Evolutionary conservation across 2,888 invertebrate species (phyloP).

Genomic region (Gortyna flavago): DNA sequence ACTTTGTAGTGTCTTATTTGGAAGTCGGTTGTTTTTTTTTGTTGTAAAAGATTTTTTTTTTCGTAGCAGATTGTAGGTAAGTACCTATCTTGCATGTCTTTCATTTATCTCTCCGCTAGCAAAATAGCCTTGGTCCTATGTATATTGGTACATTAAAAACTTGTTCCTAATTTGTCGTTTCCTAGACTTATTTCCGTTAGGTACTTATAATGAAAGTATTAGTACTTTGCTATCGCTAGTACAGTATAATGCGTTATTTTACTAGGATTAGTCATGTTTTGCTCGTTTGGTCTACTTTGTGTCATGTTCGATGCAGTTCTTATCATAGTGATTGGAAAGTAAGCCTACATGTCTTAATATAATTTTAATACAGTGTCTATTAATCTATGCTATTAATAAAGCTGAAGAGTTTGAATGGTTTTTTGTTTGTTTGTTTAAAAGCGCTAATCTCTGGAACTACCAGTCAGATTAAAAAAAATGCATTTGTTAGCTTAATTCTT

Average conservation of each 20-base stretch:
- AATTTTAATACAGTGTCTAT: no score
- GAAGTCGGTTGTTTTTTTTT: no score
- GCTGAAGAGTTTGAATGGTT: no score
- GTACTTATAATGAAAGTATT: slow-evolving; percentile 37
- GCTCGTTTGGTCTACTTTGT: slow-evolving; percentile 20
- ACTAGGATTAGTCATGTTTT: slow-evolving; percentile 12
- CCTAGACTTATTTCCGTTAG: slow-evolving; percentile 53
- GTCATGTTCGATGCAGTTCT: slow-evolving; percentile 25
- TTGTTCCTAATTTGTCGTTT: slow-evolving; percentile 42
- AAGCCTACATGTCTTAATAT: background rate
- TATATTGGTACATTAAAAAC: slow-evolving; percentile 45
- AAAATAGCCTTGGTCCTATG: background rate
- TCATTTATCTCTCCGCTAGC: slow-evolving; percentile 22
- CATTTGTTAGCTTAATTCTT: no score
- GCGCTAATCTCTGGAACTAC: no score
- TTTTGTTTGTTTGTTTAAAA: no score
- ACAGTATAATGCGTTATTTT: slow-evolving; percentile 13
- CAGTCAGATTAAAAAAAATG: no score
- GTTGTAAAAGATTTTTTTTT: no score
- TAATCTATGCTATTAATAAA: no score
- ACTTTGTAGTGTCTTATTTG: no score
- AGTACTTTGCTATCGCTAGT: slow-evolving; percentile 2
- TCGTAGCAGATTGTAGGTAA: background rate
- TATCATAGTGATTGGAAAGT: slow-evolving; percentile 10
- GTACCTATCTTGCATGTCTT: background rate